A percentile compares a stretch with the other conserved stretches of the same genome.
Evolutionary conservation across 2,888 invertebrate species (phyloP).

Genomic region (Athrips mouffetella): DNA sequence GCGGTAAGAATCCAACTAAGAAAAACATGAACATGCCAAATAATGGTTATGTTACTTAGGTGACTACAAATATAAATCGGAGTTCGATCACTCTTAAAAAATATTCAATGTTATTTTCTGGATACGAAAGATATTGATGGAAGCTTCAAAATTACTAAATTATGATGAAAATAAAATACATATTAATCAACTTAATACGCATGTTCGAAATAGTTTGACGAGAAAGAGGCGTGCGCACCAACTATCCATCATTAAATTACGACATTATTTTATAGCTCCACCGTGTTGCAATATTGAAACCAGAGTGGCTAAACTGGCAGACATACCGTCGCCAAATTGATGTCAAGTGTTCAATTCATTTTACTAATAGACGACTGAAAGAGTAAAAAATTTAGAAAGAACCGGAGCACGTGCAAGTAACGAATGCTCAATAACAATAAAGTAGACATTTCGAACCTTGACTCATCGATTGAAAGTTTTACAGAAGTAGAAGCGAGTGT

Average conservation of each 20-base stretch:
- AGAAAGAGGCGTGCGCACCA: conserved; percentile 1
- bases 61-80: no score
- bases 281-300: conserved; percentile 5
- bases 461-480: conserved; percentile 37
- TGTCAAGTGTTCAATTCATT: conserved; percentile 6
- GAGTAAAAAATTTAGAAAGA: conserved; percentile 1
- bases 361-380: not conserved
- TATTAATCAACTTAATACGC: no score
- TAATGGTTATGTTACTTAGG: no score
- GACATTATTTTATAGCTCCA: not conserved
- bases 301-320: not conserved
- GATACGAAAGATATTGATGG: no score
- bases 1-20: no score
- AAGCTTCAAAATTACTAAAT: no score
- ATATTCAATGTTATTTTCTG: no score
- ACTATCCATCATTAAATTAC: not conserved
- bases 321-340: conserved; percentile 8
- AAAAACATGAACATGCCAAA: no score
- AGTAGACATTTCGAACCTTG: conserved; percentile 27
- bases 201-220: not conserved
- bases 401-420: conserved; percentile 5
- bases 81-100: no score
- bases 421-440: conserved; percentile 15
- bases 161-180: no score
- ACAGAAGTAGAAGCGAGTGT: conserved; percentile 17